These are phyloP conservation scores for Tragopan temminckii DNA, from an alignment of 2,797 vertebrate genomes.

Conservation along the genomic window DNA sequence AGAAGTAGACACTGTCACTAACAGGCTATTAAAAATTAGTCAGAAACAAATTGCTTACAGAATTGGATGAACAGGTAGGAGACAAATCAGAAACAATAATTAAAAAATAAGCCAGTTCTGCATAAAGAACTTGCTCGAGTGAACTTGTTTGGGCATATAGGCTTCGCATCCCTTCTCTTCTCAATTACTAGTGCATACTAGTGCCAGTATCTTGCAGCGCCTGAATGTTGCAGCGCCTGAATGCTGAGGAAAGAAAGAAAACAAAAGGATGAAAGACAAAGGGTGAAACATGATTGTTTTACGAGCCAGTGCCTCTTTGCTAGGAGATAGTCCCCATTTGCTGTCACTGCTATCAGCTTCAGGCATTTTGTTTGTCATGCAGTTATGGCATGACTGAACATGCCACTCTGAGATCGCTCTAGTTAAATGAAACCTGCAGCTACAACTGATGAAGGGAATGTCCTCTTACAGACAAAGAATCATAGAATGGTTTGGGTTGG, in stretches of 20 bases:
- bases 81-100: not conserved
- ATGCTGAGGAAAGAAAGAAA: slow-evolving; percentile 33
- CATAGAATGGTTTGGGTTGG: no score
- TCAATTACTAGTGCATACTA: not conserved
- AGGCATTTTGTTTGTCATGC: slow-evolving; percentile 54
- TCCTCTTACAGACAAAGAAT: not conserved
- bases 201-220: not conserved
- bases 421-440: slow-evolving; percentile 19
- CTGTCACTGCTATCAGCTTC: slow-evolving; percentile 14
- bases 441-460: not conserved
- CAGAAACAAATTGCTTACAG: not conserved
- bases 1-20: not conserved
- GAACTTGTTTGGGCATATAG: not conserved
- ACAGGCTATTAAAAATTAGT: not conserved
- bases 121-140: not conserved
- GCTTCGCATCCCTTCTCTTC: not conserved
- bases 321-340: slow-evolving; percentile 19
- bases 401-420: not conserved
- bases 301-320: not conserved
- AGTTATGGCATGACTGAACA: slow-evolving; percentile 58
- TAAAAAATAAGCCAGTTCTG: not conserved
- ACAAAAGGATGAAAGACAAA: slow-evolving; percentile 29
- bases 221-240: slow-evolving; percentile 32
- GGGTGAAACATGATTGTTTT: slow-evolving; percentile 35
- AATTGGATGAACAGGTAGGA: not conserved